Conservation (phyloP, 2,797 vertebrate species). For the Percopsis omiscomaycus region DNA sequence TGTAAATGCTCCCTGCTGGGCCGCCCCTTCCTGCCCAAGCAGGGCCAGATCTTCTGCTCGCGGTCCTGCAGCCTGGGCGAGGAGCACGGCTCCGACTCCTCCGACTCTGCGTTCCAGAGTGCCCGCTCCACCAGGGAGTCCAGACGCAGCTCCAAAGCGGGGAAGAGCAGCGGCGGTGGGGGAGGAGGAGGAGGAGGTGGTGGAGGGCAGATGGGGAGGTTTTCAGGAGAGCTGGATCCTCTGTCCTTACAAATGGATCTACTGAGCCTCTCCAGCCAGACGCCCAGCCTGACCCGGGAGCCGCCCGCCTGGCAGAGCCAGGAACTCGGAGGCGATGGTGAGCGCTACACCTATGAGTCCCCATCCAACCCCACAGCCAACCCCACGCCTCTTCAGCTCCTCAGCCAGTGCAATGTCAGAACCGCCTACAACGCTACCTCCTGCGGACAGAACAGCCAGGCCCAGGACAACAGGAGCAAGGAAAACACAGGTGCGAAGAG, state of each 20-base stretch:
- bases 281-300: conserved; percentile 90
- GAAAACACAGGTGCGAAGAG: conserved; percentile 85
- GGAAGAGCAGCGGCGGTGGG: conserved; percentile 78
- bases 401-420: conserved; percentile 94
- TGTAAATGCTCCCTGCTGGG: conserved; percentile 96
- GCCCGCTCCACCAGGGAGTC: conserved; percentile 93
- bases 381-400: conserved; percentile 85
- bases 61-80: conserved; percentile 91
- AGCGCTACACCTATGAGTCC: conserved; percentile 83
- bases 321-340: conserved; percentile 57
- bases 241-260: conserved; percentile 98
- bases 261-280: conserved; percentile 95
- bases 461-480: conserved; percentile 82
- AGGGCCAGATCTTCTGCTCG: conserved; percentile 98
- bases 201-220: conserved; percentile 78
- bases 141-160: conserved; percentile 88
- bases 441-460: conserved; percentile 72
- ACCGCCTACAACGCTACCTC: conserved; percentile 82
- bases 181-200: conserved; percentile 33
- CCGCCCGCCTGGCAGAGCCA: conserved; percentile 88
- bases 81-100: conserved; percentile 93
- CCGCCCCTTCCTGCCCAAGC: conserved; percentile 94
- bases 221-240: conserved; percentile 91
- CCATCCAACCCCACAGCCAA: conserved; percentile 77
- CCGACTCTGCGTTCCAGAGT: conserved; percentile 94